Evolutionary conservation across 1,140 invertebrate species (phyloP), one percentile per base, ranked within the genome.

Genomic region (Drosophila lacertosa): DNA sequence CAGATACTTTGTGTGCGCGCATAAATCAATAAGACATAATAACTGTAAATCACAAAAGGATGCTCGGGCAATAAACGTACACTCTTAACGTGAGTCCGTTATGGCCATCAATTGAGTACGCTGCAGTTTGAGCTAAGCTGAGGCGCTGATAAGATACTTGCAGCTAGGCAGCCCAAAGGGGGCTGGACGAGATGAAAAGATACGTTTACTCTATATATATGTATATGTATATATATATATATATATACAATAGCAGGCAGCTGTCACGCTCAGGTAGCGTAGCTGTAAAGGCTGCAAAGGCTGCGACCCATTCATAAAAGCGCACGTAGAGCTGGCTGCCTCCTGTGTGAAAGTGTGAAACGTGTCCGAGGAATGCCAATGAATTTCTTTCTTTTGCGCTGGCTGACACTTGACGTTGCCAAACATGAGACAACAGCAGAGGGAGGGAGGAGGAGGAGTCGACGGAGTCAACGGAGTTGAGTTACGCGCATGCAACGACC

Each of bases 311-410:
- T 69, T 69, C 66, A 69, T 64, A 45, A 69, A 69, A 54, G 15
- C 45, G 45, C 45, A 48, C 45, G 44, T 47, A 47, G 13, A 24
- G 16, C 16, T 18, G 40, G 4, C 62, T 65, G 62, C 51, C 22
- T 16, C 18, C 53, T 79, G 80, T 79, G 80, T 80, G 81, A 84
- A 86, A 86, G 81, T 86, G 81, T 84, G 73, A 84, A 84, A 86
- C 79, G 72, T 88, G 63, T 83, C 59, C 67, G 58, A 57, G 82
- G 76, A 80, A 76, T 88, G 83, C 67, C 82, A 84, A 88, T 72
- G 75, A 72, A 72, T 75, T 79, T 79, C 70, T 70, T 88, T 76
- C 76, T 67, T 70, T 88, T 76, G 37, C 22, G 62, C 59, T 20
- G 20, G 59, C 53, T 44, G 82, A 88, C 82, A 88, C 77, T 88